Evolutionary conservation across 2,113 vertebrate genomes (phyloP).

Genomic region (Psephotus haematonotus): DNA sequence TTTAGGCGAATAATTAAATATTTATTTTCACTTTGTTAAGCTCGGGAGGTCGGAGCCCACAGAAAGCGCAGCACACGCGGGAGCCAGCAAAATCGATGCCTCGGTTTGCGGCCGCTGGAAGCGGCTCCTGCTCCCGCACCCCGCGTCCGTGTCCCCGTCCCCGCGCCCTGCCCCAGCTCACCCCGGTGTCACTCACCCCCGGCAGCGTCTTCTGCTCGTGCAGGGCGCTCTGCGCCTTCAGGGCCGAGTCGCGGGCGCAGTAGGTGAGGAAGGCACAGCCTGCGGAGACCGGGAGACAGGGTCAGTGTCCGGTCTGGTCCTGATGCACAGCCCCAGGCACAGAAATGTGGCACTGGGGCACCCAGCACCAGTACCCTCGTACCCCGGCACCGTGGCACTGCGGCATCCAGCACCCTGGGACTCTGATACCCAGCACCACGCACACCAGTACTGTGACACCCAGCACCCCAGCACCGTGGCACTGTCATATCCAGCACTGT

Average conservation of each 20-base stretch:
- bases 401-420: background rate
- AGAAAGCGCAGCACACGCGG: constrained; percentile 50
- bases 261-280: constrained; percentile 69
- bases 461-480: too few species aligned
- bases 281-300: background rate
- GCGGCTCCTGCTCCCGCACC: background rate
- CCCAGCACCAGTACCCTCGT: background rate
- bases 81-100: constrained; percentile 53
- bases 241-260: constrained; percentile 50
- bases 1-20: constrained; percentile 84
- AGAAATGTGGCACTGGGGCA: accelerated
- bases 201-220: constrained; percentile 61
- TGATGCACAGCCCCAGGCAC: accelerated
- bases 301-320: background rate
- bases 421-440: too few species aligned
- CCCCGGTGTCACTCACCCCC: background rate
- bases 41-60: constrained; percentile 68
- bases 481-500: too few species aligned
- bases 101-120: constrained; percentile 36
- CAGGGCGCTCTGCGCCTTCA: constrained; percentile 59
- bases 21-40: constrained; percentile 86
- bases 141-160: background rate
- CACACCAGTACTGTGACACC: too few species aligned
- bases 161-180: accelerated
- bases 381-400: background rate